Conservation (phyloP, 2,797 vertebrate genomes). For the Darevskia mixta region DNA sequence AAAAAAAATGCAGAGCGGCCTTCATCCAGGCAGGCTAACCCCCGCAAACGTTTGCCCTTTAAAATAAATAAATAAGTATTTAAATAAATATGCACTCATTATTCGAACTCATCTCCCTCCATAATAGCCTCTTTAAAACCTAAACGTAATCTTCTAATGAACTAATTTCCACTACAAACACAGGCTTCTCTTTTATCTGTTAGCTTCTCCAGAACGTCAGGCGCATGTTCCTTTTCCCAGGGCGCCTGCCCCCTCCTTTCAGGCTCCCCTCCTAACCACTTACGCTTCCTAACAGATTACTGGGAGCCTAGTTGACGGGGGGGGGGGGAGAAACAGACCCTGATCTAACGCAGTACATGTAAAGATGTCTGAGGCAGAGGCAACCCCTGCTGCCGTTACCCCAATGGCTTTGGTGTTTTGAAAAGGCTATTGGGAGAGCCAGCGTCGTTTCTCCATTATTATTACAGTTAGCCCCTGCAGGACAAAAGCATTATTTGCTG, state of each 20-base stretch:
- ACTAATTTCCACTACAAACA: constrained; percentile 59
- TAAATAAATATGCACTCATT: constrained; percentile 61
- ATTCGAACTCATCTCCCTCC: constrained; percentile 52
- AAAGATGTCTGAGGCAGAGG: not conserved
- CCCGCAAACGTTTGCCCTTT: constrained; percentile 46
- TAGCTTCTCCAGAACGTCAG: constrained; percentile 13
- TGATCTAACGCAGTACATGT: not conserved
- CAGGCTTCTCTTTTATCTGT: constrained; percentile 46
- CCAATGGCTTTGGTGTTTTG: not conserved
- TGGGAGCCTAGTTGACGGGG: not conserved
- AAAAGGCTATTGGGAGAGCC: not conserved
- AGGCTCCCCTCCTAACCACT: not conserved
- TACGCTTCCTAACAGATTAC: not conserved
- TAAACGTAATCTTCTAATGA: constrained; percentile 60
- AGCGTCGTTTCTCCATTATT: not conserved
- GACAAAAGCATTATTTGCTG: not conserved
- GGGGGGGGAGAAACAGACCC: no score
- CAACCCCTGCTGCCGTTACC: constrained; percentile 17
- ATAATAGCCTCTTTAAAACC: constrained; percentile 60
- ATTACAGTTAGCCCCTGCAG: not conserved
- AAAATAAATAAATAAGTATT: constrained; percentile 49
- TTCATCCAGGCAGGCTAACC: constrained; percentile 40
- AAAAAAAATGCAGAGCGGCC: not conserved
- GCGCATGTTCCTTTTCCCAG: rapidly evolving
- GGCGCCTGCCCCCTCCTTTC: not conserved